Base-by-base conservation (phyloP, 2,113 vertebrate genomes). In the Protobothrops mucrosquamatus region DNA sequence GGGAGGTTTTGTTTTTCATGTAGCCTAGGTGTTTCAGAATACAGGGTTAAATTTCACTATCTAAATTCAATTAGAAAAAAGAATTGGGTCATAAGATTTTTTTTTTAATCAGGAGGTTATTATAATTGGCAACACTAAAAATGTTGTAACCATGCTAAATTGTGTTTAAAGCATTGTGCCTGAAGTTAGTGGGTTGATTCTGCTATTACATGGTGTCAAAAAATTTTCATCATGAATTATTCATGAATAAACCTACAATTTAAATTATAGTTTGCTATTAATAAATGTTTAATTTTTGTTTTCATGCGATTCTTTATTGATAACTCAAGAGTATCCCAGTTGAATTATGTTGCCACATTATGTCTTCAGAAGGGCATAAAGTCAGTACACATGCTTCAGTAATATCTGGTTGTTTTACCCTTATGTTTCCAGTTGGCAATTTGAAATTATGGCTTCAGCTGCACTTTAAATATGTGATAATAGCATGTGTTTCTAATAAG, bases 391-490 rank as follows among this genome's bases (percentile, higher is more conserved):
- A 98, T 97, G 97, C 96, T 98, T 98, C 97, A 98, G 97, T 98
- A 98, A 98, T 98, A 97, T 98, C 97, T 98, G 97, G 97, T 98
- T 98, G 97, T 98, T 98, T 98, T 98, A 98, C 98, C 97, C 98
- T 98, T 98, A 96, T 98, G 97, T 97, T 98, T 98, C 97, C 95
- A 97, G 97, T 98, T 98, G 97, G 97, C 98, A 98, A 98, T 98
- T 98, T 98, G 96, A 98, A 98, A 98, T 98, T 98, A 98, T 97
- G 98, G 97, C 97, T 98, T 98, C 97, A 96, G 97, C 98, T 98
- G 98, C 98, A 98, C 98, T 98, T 98, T 98, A 98, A 98, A 98
- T 98, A 98, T 97, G 97, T 98, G 97, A 97, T 98, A 98, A 98
- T 98, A 98, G 97, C 98, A 97, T 98, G 98, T 98, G 97, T 98